These are phyloP conservation scores for Ormyrus thymus DNA, from an alignment of 2,888 invertebrate genomes.

Conservation along the genomic window DNA sequence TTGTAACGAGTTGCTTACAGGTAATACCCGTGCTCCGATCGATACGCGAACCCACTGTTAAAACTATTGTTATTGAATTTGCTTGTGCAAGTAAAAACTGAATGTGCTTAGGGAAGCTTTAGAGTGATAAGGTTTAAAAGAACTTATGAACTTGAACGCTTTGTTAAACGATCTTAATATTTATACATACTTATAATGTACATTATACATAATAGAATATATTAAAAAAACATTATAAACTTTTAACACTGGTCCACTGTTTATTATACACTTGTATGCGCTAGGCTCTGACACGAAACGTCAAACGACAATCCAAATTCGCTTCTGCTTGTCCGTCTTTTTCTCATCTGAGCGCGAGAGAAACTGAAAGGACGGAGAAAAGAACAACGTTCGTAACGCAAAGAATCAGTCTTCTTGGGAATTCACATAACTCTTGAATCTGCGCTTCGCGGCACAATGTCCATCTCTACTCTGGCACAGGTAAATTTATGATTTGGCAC, in stretches of 20 bases:
- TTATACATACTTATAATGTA: slow-evolving; percentile 51
- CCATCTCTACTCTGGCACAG: slow-evolving; percentile 42
- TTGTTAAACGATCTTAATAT: slow-evolving; percentile 54
- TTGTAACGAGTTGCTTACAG: slow-evolving; percentile 20
- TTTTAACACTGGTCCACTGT: slow-evolving; percentile 56
- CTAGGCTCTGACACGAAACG: neutral
- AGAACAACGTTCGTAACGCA: slow-evolving; percentile 25
- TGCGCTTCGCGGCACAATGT: neutral
- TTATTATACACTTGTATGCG: slow-evolving; percentile 31
- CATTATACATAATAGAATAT: slow-evolving; percentile 48
- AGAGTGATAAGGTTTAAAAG: slow-evolving; percentile 32
- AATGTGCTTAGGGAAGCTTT: slow-evolving; percentile 39
- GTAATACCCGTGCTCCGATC: slow-evolving; percentile 1
- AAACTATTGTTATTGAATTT: slow-evolving; percentile 23
- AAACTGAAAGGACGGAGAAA: neutral
- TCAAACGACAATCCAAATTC: slow-evolving; percentile 7
- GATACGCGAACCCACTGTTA: slow-evolving; percentile 25
- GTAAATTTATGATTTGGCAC: slow-evolving; percentile 46
- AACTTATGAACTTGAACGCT: slow-evolving; percentile 47
- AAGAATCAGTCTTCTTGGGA: slow-evolving; percentile 49
- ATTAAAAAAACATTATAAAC: slow-evolving; percentile 50
- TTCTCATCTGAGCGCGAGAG: neutral
- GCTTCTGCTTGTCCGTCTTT: neutral
- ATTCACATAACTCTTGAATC: slow-evolving; percentile 35
- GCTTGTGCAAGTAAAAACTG: slow-evolving; percentile 23